Evolutionary conservation across 1,140 invertebrate species (phyloP), one percentile per base, ranked within the genome.

Genomic region (Procambarus virginalis): DNA sequence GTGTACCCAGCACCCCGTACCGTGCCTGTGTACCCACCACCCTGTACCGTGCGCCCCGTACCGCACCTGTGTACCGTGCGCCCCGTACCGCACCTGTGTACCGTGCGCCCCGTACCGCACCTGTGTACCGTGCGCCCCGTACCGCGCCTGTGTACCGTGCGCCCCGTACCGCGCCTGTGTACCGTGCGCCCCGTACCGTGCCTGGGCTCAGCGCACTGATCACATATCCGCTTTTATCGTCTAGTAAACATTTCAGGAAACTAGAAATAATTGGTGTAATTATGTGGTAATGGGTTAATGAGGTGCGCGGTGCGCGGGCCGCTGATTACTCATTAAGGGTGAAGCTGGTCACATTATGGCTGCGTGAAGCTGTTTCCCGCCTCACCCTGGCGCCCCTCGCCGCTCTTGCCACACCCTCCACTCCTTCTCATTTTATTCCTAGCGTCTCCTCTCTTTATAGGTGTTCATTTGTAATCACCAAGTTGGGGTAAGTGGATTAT

Each of bases 251-350:
- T 84, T 46, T 84, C 49, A 46, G 81, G 81, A 84, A 84, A 84
- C 81, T 84, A 64, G 81, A 84, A 84, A 84, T 84, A 84, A 84
- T 84, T 84, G 81, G 81, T n/a, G 81, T 84, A 84, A 84, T 84
- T 84, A 84, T 84, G 81, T 84, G 81, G 81, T 84, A 84, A 84
- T 84, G 64, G 81, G 22, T 84, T 84, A 84, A 84, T 84, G 64
- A 70, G n/a, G n/a, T 64, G 81, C 58, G 81, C 49, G 81, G 81
- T 46, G 81, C 64, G 81, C 34, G 81, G 81, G 46, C 64, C 14
- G 81, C 45, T 84, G 81, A 84, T 84, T 70, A 84, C 81, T 84
- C 81, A 84, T 84, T 84, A 84, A 84, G 81, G 73, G 81, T 84
- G 81, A 73, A 84, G 64, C 34, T 49, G 45, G 58, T 64, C 81